A percentile compares a stretch with the other conserved stretches of the same genome.
These are phyloP conservation scores for Phenganax marumi DNA, from an alignment of 92 coral and sea anemone species.

Conservation along the genomic window DNA sequence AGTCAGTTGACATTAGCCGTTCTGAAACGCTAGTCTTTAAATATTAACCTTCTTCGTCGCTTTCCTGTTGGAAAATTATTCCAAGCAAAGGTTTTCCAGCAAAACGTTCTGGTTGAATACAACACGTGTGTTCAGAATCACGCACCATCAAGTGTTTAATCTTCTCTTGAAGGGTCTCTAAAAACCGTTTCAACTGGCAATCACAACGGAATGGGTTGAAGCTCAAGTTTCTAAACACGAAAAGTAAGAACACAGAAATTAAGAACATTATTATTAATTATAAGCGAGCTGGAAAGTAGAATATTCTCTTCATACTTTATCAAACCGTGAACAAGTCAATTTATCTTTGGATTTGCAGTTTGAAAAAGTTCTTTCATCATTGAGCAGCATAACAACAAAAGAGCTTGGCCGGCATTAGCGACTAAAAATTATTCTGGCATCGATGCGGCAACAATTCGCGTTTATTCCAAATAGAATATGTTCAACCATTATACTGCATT, in stretches of 20 bases:
- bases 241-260: neutral
- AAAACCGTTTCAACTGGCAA: conserved; percentile 13
- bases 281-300: too few species aligned
- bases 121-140: neutral
- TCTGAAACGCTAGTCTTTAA: too few species aligned
- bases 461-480: too few species aligned
- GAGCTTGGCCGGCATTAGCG: too few species aligned
- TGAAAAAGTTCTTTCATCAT: too few species aligned
- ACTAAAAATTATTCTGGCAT: too few species aligned
- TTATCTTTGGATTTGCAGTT: too few species aligned
- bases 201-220: conserved; percentile 33
- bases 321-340: too few species aligned
- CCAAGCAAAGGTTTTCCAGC: neutral
- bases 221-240: conserved; percentile 4
- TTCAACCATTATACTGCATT: neutral
- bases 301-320: too few species aligned
- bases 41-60: neutral
- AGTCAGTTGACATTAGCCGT: too few species aligned
- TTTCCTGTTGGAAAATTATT: conserved; percentile 18
- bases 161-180: neutral
- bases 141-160: neutral
- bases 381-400: too few species aligned
- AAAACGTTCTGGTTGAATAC: neutral
- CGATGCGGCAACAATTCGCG: too few species aligned
- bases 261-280: neutral